Evolutionary conservation across 1,140 invertebrate genomes (phyloP).

Genomic region (Geopemphigus sp.): DNA sequence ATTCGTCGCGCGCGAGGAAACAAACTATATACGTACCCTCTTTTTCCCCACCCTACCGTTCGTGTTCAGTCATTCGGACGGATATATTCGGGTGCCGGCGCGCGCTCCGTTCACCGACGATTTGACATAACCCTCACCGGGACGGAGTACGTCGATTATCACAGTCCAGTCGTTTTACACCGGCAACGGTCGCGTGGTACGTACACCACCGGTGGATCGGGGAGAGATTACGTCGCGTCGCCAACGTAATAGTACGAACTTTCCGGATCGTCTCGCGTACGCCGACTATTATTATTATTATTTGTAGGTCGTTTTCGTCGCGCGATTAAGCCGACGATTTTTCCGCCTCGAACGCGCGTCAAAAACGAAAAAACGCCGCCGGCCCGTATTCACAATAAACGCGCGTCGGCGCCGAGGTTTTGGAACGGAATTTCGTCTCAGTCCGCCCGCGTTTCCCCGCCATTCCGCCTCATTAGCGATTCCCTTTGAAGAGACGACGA

Average conservation of each 20-base stretch:
- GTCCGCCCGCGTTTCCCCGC: too few relatives aligned
- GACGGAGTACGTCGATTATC: neutral
- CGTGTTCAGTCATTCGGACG: conserved; percentile 7
- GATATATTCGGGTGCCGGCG: neutral
- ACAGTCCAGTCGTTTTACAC: conserved; percentile 1
- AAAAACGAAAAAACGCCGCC: neutral
- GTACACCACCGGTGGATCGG: too few relatives aligned
- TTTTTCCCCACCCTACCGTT: too few relatives aligned
- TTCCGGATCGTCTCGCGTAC: neutral
- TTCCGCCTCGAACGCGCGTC: conserved; percentile 1
- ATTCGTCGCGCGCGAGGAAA: too few relatives aligned
- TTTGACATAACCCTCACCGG: neutral
- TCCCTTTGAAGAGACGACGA: neutral
- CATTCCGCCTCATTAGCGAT: conserved; percentile 7
- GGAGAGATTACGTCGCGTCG: neutral
- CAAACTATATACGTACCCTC: too few relatives aligned
- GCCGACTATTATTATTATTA: neutral
- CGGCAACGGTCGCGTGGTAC: too few relatives aligned
- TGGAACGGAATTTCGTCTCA: too few relatives aligned
- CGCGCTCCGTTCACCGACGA: neutral
- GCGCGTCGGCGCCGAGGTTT: too few relatives aligned
- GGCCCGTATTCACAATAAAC: too few relatives aligned
- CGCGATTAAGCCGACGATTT: neutral
- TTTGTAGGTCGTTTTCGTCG: neutral
- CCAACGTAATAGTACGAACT: neutral